Evolutionary conservation across 2,888 invertebrate species (phyloP), one percentile per base, ranked within the genome.

Genomic region (Leucophora obtusa): DNA sequence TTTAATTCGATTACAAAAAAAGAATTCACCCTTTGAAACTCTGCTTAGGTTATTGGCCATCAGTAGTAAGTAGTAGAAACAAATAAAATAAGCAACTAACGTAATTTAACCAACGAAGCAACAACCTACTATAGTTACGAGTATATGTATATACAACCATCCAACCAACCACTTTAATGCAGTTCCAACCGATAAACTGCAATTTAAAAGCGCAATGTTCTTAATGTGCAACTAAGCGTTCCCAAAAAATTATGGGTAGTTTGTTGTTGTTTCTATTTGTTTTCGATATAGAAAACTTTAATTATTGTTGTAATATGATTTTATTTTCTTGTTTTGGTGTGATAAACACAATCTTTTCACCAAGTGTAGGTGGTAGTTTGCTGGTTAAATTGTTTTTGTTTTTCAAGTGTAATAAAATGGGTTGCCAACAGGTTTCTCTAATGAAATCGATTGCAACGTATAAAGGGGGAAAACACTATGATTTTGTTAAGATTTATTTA

Each of bases 121-220:
- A 47, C 43, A 68, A 66, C 14, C 71, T 51, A 53, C 66, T 47
- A 15, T 18, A 35, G 9, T 17, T 35, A 28, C 6, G 7, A 7
- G 6, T 28, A 38, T 43, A 17, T 43, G 0, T 60, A 21, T 60
- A 38, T 38, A 21, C 24, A 56, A 6, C 51, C 35, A 66, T 15
- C 24, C 62, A 65, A 70, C 47, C 50, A 28, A 33, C 56, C 53
- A 54, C 60, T 77, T 71, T 68, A 72, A 60, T 62, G 73, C 75
- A 50, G 58, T 81, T 73, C 59, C 73, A 66, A 69, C 69, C 53
- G 62, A 69, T 66, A 70, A 73, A 77, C 54, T 81, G 69, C 77
- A 77, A 58, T 73, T 81, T 70, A 56, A 63, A 81, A 81, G 72
- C 80, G 33, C 73, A 66, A 70, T 43, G 81, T 81, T 81, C 81